Evolutionary conservation across 2,797 vertebrate species (phyloP), one percentile per base, ranked within the genome.

Genomic region (Enteromius treurensis): DNA sequence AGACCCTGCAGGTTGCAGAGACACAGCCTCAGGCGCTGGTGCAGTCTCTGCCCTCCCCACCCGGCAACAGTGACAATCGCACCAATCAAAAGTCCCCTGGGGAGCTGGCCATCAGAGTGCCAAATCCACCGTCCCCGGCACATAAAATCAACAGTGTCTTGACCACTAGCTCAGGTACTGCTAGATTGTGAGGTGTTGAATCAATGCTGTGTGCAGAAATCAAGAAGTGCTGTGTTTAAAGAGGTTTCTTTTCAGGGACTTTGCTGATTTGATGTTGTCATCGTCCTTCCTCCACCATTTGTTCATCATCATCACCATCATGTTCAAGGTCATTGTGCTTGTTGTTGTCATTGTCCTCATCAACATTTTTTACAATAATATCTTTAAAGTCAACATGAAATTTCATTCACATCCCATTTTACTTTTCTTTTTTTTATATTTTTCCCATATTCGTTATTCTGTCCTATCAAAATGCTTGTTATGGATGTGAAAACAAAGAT

Each of bases 91-190:
- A 92, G 9, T 90, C 91, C 0, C 78, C 91, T 7, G 92, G 93
- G 87, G 90, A 94, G 77, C 92, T 92, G 7, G 58, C 90, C 15
- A 34, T 65, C 0, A 92, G 92, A 88, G 87, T 81, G 3, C 88
- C 94, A 45, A 89, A 91, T 81, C 90, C 89, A 26, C 88, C 88
- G 0, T 91, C 95, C 26, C 74, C 90, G 88, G 87, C 78, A 86
- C 87, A 90, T 68, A 92, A 91, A 89, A 91, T 90, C 71, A 90
- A 91, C 86, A 90, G 84, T 89, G 88, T 88, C 55, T 90, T 88
- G 68, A 85, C 32, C 88, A 91, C 86, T 80, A 87, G 86, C 88
- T 91, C 95, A 93, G 98, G 98, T 99, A 95, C 2, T 90, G 92
- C 90, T 51, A 19, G 40, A 15, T 15, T 45, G 37, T 53, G 47